Conservation (phyloP, 2,888 invertebrate genomes). For the Acanthosoma haemorrhoidale region DNA sequence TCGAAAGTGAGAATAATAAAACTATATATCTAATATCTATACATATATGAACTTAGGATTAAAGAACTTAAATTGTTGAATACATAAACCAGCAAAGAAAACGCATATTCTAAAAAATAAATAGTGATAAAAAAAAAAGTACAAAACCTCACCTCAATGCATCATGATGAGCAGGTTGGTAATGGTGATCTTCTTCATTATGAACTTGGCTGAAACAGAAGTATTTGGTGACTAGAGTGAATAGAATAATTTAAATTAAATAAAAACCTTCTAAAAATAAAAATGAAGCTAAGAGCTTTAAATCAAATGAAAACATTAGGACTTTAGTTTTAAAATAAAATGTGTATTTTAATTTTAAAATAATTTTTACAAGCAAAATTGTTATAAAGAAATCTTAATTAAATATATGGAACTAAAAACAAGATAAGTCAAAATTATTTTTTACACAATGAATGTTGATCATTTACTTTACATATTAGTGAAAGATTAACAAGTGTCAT, state of each 20-base stretch:
- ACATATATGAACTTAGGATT: no score
- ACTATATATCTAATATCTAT: no score
- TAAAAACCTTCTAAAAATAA: slow-evolving; percentile 1
- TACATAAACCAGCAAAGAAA: background rate
- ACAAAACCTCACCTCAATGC: slow-evolving; percentile 49
- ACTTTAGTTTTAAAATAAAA: no score
- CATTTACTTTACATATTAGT: background rate
- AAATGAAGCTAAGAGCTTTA: slow-evolving; percentile 19
- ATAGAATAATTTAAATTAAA: background rate
- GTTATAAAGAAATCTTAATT: no score
- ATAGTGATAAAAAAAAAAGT: background rate
- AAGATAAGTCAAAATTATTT: background rate
- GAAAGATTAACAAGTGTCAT: background rate
- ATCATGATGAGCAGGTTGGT: slow-evolving; percentile 54
- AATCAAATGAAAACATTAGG: no score
- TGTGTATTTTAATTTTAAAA: background rate
- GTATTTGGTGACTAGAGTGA: background rate
- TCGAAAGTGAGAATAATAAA: no score
- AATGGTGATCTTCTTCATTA: slow-evolving; percentile 52
- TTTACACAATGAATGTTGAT: background rate
- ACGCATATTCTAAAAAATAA: background rate
- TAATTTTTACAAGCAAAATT: no score
- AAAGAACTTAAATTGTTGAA: no score
- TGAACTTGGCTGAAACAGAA: slow-evolving; percentile 59
- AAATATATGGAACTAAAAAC: background rate